A percentile compares a stretch with the other conserved stretches of the same genome.
Evolutionary conservation across 2,888 invertebrate species (phyloP).

Genomic region (Drosophila falleni): DNA sequence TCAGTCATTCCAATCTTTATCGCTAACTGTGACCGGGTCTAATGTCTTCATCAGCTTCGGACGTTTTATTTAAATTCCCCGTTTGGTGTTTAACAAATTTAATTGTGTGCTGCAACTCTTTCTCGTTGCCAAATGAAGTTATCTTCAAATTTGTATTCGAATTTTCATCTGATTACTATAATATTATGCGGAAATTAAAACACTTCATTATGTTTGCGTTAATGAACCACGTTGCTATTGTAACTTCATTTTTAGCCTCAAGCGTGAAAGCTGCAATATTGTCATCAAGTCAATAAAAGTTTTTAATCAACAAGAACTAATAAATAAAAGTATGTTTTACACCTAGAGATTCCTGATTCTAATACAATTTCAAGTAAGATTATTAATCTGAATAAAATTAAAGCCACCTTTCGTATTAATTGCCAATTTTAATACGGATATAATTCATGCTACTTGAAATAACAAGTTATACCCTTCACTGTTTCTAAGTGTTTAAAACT

Average conservation of each 20-base stretch:
- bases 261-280: slow-evolving; percentile 68
- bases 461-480: no score
- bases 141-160: slow-evolving; percentile 57
- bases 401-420: no score
- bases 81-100: slow-evolving; percentile 46
- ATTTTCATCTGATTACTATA: slow-evolving; percentile 49
- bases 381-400: no score
- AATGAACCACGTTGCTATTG: slow-evolving; percentile 43
- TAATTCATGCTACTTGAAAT: no score
- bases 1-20: slow-evolving; percentile 21
- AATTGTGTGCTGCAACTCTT: slow-evolving; percentile 16
- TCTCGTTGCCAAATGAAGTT: slow-evolving; percentile 43
- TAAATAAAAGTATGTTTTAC: not conserved
- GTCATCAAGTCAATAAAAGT: slow-evolving; percentile 18
- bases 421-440: no score
- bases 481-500: no score
- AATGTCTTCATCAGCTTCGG: slow-evolving; percentile 63
- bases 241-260: slow-evolving; percentile 5
- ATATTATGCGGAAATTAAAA: slow-evolving; percentile 65
- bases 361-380: no score
- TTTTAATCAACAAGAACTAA: not conserved
- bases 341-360: no score
- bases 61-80: slow-evolving; percentile 25
- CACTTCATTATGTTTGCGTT: slow-evolving; percentile 73
- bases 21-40: slow-evolving; percentile 47